A percentile compares a stretch with the other conserved stretches of the same genome.
Evolutionary conservation across 2,113 vertebrate species (phyloP).

Genomic region (Microtus richardsoni): DNA sequence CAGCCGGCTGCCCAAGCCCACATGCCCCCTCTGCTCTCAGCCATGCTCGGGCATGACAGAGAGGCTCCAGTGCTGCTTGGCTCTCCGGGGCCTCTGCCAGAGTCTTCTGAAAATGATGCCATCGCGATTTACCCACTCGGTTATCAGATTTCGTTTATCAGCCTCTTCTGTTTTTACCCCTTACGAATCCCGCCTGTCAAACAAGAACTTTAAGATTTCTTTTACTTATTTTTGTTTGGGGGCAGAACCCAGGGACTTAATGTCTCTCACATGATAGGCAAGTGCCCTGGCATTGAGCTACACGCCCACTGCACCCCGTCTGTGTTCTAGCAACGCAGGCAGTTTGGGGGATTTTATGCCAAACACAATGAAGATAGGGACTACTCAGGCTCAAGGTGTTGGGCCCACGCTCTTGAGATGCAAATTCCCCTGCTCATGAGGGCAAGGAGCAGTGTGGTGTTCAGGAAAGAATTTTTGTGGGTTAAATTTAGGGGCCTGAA

Average conservation of each 20-base stretch:
- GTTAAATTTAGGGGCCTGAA: constrained; percentile 46
- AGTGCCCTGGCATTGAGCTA: neutral
- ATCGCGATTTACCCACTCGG: neutral
- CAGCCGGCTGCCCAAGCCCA: neutral
- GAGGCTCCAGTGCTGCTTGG: neutral
- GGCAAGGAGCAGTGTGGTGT: neutral
- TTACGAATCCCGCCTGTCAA: neutral
- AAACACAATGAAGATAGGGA: neutral
- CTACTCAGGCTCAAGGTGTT: neutral
- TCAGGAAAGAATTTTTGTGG: constrained; percentile 13
- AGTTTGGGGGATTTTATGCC: neutral
- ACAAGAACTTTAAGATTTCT: neutral
- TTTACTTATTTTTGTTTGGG: neutral
- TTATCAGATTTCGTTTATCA: neutral
- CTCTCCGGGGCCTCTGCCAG: neutral
- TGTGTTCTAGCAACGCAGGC: accelerated
- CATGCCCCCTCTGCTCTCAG: neutral
- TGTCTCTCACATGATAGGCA: neutral
- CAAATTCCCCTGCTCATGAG: neutral
- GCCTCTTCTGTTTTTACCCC: neutral
- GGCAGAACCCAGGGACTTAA: neutral
- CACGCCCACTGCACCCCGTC: too few species aligned
- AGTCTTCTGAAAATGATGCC: neutral
- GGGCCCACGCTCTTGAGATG: neutral
- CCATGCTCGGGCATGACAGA: accelerated